A percentile compares a stretch with the other conserved stretches of the same genome.
These are phyloP conservation scores for Nomia melanderi DNA, from an alignment of 1,140 invertebrate species.

Conservation along the genomic window DNA sequence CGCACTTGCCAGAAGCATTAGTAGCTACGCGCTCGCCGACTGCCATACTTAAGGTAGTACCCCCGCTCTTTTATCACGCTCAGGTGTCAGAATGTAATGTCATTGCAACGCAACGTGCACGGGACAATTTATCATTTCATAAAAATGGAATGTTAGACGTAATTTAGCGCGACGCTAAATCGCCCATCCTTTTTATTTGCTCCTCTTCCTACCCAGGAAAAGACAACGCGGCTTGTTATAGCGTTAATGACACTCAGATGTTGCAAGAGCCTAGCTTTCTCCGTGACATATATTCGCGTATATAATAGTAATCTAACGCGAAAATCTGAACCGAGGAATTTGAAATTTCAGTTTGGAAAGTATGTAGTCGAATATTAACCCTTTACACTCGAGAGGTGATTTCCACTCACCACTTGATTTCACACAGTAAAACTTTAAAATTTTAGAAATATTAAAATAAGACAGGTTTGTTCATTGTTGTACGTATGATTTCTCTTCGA, in stretches of 20 bases:
- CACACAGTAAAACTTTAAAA: too few relatives aligned
- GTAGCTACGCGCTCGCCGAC: conserved; percentile 4
- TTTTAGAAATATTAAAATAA: too few relatives aligned
- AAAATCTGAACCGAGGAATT: neutral
- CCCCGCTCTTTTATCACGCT: conserved; percentile 25
- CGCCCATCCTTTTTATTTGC: neutral
- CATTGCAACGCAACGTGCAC: conserved; percentile 4
- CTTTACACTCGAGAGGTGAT: too few relatives aligned
- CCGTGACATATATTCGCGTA: neutral
- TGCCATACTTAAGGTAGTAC: conserved; percentile 11
- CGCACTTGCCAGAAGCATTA: conserved; percentile 17
- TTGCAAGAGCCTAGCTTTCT: neutral
- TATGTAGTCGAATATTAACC: too few relatives aligned
- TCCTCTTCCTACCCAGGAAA: neutral
- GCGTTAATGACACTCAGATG: neutral
- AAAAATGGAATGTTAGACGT: conserved; percentile 14
- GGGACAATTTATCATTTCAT: conserved; percentile 28
- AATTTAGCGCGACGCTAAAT: conserved; percentile 1
- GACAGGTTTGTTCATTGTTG: too few relatives aligned
- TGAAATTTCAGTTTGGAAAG: too few relatives aligned
- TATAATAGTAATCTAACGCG: neutral
- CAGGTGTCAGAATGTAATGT: conserved; percentile 29
- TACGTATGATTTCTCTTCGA: too few relatives aligned
- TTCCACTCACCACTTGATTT: too few relatives aligned
- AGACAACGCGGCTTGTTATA: neutral